phyloP scores from a whole-genome alignment of 92 coral and sea anemone genomes.

The Desmophyllum pertusum region DNA sequence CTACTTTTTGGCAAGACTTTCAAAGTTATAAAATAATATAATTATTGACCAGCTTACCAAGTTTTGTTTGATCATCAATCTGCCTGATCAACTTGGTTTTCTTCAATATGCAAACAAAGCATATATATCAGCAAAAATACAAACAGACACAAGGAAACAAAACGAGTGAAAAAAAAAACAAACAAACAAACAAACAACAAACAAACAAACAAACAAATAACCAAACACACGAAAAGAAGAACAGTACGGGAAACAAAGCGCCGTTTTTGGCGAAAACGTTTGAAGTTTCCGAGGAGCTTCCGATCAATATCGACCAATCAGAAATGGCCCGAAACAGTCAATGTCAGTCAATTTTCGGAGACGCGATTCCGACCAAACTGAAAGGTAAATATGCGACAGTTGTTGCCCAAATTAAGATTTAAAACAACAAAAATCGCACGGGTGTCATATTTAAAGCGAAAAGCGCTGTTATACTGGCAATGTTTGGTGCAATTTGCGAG shows the following conservation, averaged over 20 bases:
- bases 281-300: background rate
- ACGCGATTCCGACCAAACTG: background rate
- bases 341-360: background rate
- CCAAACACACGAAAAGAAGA: background rate
- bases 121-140: background rate
- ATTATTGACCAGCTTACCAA: constrained; percentile 1
- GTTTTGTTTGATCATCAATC: constrained; percentile 54
- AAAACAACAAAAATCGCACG: no score
- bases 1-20: background rate
- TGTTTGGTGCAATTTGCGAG: no score
- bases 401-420: background rate
- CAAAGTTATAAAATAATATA: background rate
- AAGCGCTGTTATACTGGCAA: no score
- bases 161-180: no score
- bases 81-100: constrained; percentile 55
- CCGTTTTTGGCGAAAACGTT: no score
- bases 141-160: no score
- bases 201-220: background rate
- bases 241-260: background rate
- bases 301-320: background rate
- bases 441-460: no score
- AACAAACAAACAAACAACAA: background rate
- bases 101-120: constrained; percentile 13
- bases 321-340: background rate
- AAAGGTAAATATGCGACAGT: no score